These are phyloP conservation scores for Ephestia elutella DNA, from an alignment of 1,140 invertebrate species.

Conservation along the genomic window DNA sequence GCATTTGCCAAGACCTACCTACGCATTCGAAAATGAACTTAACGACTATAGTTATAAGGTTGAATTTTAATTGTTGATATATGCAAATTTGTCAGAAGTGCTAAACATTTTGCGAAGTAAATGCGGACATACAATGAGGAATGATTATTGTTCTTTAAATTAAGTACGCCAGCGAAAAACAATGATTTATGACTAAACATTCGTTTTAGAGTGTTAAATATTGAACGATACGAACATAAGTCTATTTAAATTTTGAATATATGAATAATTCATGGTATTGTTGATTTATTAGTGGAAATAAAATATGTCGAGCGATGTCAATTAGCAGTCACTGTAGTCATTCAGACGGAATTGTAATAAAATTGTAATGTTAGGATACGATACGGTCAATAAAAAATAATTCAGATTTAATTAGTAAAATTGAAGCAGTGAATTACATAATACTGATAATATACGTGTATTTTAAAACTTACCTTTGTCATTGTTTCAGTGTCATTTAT, in stretches of 20 bases:
- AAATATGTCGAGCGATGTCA: not conserved
- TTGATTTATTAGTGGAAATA: conserved; percentile 1
- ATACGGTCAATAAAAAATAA: not conserved
- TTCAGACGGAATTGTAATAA: not conserved
- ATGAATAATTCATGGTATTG: not conserved
- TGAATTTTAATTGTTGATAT: conserved; percentile 8
- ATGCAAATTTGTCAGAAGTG: conserved; percentile 30
- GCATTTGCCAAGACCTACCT: conserved; percentile 18
- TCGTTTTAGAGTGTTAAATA: conserved; percentile 7
- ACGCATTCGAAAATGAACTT: conserved; percentile 12
- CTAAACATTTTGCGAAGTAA: conserved; percentile 40
- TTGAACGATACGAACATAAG: not conserved
- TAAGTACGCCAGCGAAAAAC: conserved; percentile 8
- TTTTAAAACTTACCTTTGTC: too few relatives aligned
- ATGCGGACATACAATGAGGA: conserved; percentile 16
- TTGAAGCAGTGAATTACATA: not conserved
- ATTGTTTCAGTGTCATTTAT: too few relatives aligned
- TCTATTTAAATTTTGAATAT: not conserved
- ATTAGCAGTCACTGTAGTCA: not conserved
- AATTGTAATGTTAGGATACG: not conserved
- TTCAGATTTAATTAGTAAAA: too few relatives aligned
- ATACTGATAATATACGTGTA: too few relatives aligned
- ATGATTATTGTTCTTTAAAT: conserved; percentile 15
- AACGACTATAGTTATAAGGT: conserved; percentile 15
- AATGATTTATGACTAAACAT: conserved; percentile 6